phyloP scores from a whole-genome alignment of 1,140 invertebrate species.

The Diploscapter pachys region DNA sequence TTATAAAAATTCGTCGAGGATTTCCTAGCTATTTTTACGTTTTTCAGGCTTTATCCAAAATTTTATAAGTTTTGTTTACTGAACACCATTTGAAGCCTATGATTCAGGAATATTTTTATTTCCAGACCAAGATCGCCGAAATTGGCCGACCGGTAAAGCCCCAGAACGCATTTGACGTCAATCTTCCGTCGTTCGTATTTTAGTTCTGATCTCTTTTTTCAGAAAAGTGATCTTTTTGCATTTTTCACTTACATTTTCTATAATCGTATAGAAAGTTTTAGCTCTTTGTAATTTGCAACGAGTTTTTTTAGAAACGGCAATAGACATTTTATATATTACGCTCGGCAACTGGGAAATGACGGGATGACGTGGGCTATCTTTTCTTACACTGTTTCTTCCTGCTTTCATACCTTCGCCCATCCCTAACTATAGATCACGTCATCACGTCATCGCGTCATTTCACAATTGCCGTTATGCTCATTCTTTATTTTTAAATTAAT shows the following conservation, averaged over 20 bases:
- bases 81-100: no score
- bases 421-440: no score
- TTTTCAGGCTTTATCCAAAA: no score
- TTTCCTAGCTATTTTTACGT: no score
- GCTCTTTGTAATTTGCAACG: not conserved
- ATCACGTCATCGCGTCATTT: conserved; percentile 56
- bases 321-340: not conserved
- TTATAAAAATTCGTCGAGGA: no score
- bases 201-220: conserved; percentile 1
- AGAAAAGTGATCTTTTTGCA: not conserved
- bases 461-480: not conserved
- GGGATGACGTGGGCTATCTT: not conserved
- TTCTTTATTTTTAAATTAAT: not conserved
- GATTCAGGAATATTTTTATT: no score
- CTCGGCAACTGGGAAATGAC: not conserved
- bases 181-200: conserved; percentile 32
- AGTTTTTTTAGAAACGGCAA: not conserved
- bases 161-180: conserved; percentile 31
- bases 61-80: no score
- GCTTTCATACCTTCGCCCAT: no score
- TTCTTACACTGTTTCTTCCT: not conserved
- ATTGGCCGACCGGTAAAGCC: conserved; percentile 25
- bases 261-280: not conserved
- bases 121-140: conserved; percentile 8
- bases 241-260: not conserved